Conservation (phyloP, 2,888 invertebrate genomes). For the Acrobasis consociella region DNA sequence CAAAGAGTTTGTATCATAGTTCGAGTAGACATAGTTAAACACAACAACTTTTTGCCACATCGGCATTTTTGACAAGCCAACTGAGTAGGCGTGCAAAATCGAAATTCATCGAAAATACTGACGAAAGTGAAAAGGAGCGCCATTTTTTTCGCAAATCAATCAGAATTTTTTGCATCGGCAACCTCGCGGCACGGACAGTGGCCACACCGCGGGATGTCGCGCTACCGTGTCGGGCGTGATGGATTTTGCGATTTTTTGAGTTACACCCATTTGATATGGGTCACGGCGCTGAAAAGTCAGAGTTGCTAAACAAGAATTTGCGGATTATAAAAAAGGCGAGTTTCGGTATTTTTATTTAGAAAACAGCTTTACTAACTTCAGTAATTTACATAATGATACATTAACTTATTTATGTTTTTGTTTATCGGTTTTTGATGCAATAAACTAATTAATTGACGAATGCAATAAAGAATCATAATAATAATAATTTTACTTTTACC, state of each 20-base stretch:
- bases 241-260: slow-evolving; percentile 52
- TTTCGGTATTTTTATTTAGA: no score
- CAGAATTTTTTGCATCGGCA: slow-evolving; percentile 44
- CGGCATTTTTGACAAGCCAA: slow-evolving; percentile 17
- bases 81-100: slow-evolving; percentile 74
- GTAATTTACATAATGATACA: no score
- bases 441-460: no score
- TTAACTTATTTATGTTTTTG: no score
- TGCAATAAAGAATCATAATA: no score
- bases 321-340: no score
- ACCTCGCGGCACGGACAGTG: slow-evolving; percentile 46
- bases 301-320: not conserved
- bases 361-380: no score
- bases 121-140: slow-evolving; percentile 61
- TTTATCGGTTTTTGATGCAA: no score
- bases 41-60: not conserved
- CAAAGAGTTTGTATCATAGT: no score
- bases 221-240: slow-evolving; percentile 59
- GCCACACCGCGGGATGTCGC: slow-evolving; percentile 60
- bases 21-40: not conserved
- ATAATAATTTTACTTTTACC: no score
- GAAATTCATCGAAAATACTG: slow-evolving; percentile 43
- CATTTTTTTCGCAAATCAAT: slow-evolving; percentile 67
- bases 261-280: slow-evolving; percentile 45
- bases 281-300: slow-evolving; percentile 28